Evolutionary conservation across 2,797 vertebrate genomes (phyloP).

Genomic region (Sebastiscus tertius): DNA sequence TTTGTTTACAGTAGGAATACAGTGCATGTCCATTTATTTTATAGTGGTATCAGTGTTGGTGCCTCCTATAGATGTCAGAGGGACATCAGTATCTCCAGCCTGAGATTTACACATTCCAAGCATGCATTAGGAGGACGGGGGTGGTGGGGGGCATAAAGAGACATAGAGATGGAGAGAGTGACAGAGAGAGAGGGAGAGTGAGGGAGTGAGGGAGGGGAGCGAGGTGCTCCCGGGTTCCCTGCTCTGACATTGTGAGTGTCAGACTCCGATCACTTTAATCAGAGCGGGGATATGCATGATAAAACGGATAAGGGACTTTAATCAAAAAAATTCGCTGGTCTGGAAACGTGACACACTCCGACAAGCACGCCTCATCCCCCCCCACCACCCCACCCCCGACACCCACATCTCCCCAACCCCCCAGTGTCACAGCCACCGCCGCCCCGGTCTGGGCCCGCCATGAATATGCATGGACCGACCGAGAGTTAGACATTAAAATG

Average conservation of each 20-base stretch:
- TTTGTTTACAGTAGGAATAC: constrained; percentile 2
- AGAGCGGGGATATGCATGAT: constrained; percentile 99
- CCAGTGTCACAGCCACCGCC: constrained; percentile 85
- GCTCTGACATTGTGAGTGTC: constrained; percentile 99
- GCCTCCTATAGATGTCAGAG: constrained; percentile 58
- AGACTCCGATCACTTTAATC: constrained; percentile 99
- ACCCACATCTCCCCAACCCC: constrained; percentile 75
- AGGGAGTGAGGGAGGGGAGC: constrained; percentile 43
- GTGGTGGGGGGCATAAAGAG: constrained; percentile 10
- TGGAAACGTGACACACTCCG: constrained; percentile 99
- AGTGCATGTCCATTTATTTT: background rate
- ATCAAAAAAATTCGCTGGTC: constrained; percentile 99
- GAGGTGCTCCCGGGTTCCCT: constrained; percentile 88
- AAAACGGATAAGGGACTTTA: constrained; percentile 99
- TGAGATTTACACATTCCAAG: constrained; percentile 90
- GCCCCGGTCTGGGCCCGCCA: constrained; percentile 87
- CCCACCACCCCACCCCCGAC: constrained; percentile 57
- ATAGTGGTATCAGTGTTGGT: background rate
- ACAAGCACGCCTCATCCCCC: constrained; percentile 93
- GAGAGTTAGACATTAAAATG: constrained; percentile 92
- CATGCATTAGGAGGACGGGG: constrained; percentile 75
- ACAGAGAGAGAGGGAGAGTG: constrained; percentile 18
- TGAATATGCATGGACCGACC: constrained; percentile 94
- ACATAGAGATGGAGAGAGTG: constrained; percentile 35
- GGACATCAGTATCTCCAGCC: constrained; percentile 57